A percentile compares a stretch with the other conserved stretches of the same genome.
Evolutionary conservation across 2,113 vertebrate species (phyloP).

Genomic region (Vombatus ursinus): DNA sequence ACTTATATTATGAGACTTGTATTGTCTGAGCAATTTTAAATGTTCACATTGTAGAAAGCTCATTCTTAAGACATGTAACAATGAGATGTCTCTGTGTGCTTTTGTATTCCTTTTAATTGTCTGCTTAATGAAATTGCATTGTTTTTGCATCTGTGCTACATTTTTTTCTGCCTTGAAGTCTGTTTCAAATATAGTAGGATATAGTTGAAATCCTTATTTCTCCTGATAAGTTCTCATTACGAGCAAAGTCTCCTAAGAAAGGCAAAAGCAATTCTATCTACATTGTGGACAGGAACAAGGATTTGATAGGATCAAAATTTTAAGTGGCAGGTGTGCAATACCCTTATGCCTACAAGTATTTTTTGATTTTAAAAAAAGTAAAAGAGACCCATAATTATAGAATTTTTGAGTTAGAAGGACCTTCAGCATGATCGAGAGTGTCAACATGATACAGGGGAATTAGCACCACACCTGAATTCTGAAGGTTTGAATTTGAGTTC

Average conservation of each 20-base stretch:
- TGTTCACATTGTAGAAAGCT: slow-evolving; percentile 35
- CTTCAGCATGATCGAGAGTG: background rate
- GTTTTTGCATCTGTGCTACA: background rate
- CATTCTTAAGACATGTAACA: slow-evolving; percentile 29
- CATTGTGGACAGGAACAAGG: background rate
- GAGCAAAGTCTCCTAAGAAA: slow-evolving; percentile 52
- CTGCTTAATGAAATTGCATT: slow-evolving; percentile 20
- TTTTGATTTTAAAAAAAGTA: slow-evolving; percentile 52
- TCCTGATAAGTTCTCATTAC: slow-evolving; percentile 52
- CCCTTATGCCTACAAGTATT: background rate
- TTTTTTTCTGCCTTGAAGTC: slow-evolving; percentile 42
- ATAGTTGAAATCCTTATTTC: slow-evolving; percentile 51
- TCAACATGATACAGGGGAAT: background rate
- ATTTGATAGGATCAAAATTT: slow-evolving; percentile 15
- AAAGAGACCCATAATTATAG: background rate
- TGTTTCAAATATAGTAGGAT: slow-evolving; percentile 21
- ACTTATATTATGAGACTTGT: slow-evolving; percentile 35
- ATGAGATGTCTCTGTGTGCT: slow-evolving; percentile 41
- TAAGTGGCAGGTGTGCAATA: slow-evolving; percentile 12
- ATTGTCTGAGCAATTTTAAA: slow-evolving; percentile 15
- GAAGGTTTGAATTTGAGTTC: background rate
- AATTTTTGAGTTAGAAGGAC: background rate
- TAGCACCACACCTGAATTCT: background rate
- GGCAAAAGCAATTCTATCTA: slow-evolving; percentile 6
- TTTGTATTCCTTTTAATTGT: slow-evolving; percentile 59